Evolutionary conservation across 1,140 invertebrate genomes (phyloP).

Genomic region (Varroa destructor): DNA sequence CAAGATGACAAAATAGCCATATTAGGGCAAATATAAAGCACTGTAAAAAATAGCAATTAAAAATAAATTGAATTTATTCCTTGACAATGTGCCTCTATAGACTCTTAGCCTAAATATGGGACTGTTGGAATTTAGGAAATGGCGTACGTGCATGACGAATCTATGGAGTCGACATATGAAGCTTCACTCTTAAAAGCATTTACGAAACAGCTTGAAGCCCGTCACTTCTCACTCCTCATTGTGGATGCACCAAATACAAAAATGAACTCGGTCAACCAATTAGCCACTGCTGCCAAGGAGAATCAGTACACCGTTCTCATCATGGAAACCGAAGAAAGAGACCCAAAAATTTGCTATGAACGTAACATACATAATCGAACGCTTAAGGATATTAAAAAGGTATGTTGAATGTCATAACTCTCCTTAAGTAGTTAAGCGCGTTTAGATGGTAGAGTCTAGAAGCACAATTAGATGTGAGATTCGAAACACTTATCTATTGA

Average conservation of each 20-base stretch:
- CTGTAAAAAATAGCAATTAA: too few relatives aligned
- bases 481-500: too few relatives aligned
- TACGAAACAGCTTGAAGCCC: constrained; percentile 2
- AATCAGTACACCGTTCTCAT: neutral
- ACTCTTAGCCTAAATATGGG: neutral
- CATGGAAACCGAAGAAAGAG: neutral
- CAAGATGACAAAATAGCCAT: too few relatives aligned
- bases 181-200: constrained; percentile 13
- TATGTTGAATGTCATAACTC: neutral
- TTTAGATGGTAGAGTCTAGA: too few relatives aligned
- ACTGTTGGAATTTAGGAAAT: constrained; percentile 4
- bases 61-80: too few relatives aligned
- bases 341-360: constrained; percentile 6
- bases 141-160: neutral
- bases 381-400: neutral
- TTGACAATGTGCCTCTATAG: too few relatives aligned
- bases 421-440: too few relatives aligned
- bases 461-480: too few relatives aligned
- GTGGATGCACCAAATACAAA: neutral
- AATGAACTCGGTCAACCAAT: neutral
- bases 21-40: too few relatives aligned
- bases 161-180: constrained; percentile 7
- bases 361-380: constrained; percentile 3
- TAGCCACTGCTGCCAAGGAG: neutral
- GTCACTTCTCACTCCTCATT: constrained; percentile 3